phyloP scores from a whole-genome alignment of 2,797 vertebrate genomes.

The Tapirus indicus region DNA sequence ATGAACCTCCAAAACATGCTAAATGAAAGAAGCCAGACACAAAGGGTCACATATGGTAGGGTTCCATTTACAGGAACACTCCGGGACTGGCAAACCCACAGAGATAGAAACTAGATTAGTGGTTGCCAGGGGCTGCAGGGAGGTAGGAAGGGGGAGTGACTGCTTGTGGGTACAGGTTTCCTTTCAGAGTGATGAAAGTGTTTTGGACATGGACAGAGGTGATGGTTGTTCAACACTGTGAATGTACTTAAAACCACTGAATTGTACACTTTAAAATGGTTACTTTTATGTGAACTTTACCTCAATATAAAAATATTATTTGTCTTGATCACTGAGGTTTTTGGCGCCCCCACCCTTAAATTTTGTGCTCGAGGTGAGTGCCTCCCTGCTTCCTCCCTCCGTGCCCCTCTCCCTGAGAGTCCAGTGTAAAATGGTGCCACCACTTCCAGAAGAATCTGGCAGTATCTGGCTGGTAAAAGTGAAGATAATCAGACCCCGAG shows the following conservation, averaged over 20 bases:
- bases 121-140: too few relatives aligned
- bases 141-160: neutral
- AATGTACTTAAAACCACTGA: neutral
- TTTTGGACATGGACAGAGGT: neutral
- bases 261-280: neutral
- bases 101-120: neutral
- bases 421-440: neutral
- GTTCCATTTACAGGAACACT: neutral
- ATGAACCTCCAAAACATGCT: neutral
- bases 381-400: neutral
- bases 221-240: neutral
- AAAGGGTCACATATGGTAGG: neutral
- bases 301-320: neutral
- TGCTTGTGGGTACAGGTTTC: neutral
- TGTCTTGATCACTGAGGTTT: neutral
- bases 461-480: neutral
- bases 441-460: neutral
- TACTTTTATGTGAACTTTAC: neutral
- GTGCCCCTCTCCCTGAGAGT: neutral
- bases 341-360: neutral
- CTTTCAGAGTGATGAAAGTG: neutral
- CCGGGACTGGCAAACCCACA: neutral
- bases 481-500: neutral
- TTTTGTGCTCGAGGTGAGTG: neutral
- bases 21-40: neutral